Percentiles rank a stretch among this genome's conserved stretches.
Conservation (phyloP, 2,888 invertebrate genomes). For the Alentia gelatinosa region DNA sequence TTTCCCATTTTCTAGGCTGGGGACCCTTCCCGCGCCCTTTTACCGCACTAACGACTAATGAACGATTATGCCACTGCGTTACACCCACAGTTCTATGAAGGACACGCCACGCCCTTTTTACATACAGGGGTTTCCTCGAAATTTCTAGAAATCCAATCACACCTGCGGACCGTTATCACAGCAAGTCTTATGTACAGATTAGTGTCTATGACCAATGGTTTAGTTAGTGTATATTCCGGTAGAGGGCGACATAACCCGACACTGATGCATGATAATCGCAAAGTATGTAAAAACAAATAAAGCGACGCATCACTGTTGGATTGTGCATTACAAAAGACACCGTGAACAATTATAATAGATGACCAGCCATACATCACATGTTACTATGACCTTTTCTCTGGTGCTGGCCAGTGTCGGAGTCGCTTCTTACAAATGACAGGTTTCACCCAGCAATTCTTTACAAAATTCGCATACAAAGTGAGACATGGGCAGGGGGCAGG, state of each 20-base stretch:
- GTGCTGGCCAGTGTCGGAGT: no score
- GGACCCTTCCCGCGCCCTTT: no score
- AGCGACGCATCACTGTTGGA: not conserved
- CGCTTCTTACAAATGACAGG: no score
- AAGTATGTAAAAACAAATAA: not conserved
- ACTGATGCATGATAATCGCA: not conserved
- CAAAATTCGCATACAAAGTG: no score
- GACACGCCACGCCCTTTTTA: not conserved
- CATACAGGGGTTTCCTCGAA: not conserved
- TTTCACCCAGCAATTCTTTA: no score
- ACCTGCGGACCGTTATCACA: constrained; percentile 22
- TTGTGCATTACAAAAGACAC: not conserved
- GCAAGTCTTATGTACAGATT: constrained; percentile 26
- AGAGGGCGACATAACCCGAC: not conserved
- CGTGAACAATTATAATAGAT: not conserved
- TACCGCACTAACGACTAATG: not conserved
- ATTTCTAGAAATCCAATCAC: not conserved
- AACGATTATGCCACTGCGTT: not conserved
- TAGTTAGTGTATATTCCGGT: not conserved
- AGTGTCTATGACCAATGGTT: not conserved
- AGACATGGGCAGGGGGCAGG: no score
- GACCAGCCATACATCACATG: not conserved
- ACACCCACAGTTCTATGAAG: not conserved
- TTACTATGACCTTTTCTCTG: not conserved
- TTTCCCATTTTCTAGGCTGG: no score